phyloP scores from a whole-genome alignment of 2,888 invertebrate species.

The Beris chalybata region DNA sequence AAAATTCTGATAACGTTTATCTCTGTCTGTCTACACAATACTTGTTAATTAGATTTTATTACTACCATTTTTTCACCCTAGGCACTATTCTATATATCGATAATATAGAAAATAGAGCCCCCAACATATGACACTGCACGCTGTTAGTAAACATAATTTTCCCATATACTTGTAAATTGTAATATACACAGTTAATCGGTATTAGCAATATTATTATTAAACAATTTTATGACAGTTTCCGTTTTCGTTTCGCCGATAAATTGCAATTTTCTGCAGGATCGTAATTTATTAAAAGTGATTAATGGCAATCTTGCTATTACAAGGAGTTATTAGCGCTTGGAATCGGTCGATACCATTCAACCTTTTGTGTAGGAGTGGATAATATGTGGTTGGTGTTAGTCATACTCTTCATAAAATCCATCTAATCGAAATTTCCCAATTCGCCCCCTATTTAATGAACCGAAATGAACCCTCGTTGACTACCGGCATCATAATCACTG shows the following conservation, averaged over 20 bases:
- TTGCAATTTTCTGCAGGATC: constrained; percentile 26
- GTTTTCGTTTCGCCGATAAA: constrained; percentile 9
- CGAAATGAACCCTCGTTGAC: not conserved
- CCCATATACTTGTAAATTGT: constrained; percentile 12
- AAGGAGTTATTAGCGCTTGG: not conserved
- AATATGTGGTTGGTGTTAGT: no score
- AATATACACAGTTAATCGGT: constrained; percentile 21
- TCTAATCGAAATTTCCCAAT: no score
- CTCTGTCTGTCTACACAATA: constrained; percentile 16
- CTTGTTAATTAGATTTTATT: constrained; percentile 25
- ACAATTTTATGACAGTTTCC: constrained; percentile 9
- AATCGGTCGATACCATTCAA: no score
- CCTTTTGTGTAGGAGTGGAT: no score
- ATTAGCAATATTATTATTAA: constrained; percentile 22
- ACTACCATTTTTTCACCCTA: constrained; percentile 2
- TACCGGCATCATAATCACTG: constrained; percentile 12
- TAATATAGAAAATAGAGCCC: constrained; percentile 1
- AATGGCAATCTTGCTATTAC: constrained; percentile 18
- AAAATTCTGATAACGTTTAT: constrained; percentile 18
- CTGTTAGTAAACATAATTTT: constrained; percentile 11
- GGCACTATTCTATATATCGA: no score
- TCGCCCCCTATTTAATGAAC: no score
- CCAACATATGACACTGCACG: constrained; percentile 8
- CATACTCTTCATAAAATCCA: no score
- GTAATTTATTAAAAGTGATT: constrained; percentile 23